phyloP scores from a whole-genome alignment of 2,113 vertebrate species.

The Morone chrysops region DNA sequence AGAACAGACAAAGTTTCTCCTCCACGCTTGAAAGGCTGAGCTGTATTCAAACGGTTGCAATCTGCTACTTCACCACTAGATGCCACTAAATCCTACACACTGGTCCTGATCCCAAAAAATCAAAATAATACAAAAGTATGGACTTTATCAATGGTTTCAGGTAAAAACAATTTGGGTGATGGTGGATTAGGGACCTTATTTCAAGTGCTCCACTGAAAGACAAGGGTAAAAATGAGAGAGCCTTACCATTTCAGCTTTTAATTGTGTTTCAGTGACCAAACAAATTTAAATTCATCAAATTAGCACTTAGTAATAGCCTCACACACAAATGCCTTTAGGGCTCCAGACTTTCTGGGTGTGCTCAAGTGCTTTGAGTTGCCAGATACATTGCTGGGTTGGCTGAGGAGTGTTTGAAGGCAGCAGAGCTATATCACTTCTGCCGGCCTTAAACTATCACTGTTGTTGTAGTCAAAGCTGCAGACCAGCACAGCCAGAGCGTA shows the following conservation, averaged over 20 bases:
- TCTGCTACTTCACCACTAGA: too few relatives aligned
- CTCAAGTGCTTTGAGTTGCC: background rate
- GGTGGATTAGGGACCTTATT: too few relatives aligned
- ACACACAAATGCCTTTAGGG: background rate
- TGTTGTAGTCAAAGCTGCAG: constrained; percentile 38
- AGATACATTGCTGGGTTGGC: background rate
- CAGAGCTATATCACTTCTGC: constrained; percentile 13
- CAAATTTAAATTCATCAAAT: background rate
- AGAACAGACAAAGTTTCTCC: too few relatives aligned
- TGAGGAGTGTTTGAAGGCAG: constrained; percentile 6
- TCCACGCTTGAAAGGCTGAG: too few relatives aligned
- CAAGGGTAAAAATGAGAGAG: background rate
- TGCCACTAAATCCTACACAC: too few relatives aligned
- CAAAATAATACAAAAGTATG: too few relatives aligned
- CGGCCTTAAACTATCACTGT: constrained; percentile 12
- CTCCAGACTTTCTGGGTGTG: background rate
- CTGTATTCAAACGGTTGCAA: too few relatives aligned
- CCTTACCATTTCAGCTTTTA: background rate
- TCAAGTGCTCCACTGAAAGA: too few relatives aligned
- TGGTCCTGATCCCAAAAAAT: too few relatives aligned
- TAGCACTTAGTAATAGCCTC: background rate
- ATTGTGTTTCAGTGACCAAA: background rate
- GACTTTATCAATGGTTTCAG: too few relatives aligned
- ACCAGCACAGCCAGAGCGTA: constrained; percentile 30
- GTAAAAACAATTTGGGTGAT: too few relatives aligned